Conservation (phyloP, 2,113 vertebrate genomes). For the Synodontis membranacea region DNA sequence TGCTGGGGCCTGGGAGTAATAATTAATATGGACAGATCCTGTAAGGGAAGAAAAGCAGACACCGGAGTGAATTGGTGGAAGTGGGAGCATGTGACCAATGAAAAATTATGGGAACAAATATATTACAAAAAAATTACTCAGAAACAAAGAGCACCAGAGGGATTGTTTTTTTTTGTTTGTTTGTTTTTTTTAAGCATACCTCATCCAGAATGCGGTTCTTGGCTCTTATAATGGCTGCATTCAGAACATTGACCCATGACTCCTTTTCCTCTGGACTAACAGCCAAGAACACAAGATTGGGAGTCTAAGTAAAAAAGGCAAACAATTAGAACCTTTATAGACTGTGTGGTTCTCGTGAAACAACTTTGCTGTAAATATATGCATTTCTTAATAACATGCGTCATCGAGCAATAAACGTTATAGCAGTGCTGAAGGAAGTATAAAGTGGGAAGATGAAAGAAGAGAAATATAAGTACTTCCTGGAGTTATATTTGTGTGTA, state of each 20-base stretch:
- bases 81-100: conserved; percentile 25
- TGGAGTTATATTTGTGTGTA: not conserved
- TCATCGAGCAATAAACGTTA: not conserved
- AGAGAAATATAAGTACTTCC: not conserved
- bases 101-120: conserved; percentile 25
- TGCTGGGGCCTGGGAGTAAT: not conserved
- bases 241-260: conserved; percentile 89
- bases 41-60: conserved; percentile 5
- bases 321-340: not conserved
- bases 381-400: not conserved
- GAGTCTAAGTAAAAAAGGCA: conserved; percentile 72
- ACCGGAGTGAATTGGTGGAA: conserved; percentile 19
- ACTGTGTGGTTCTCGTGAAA: not conserved
- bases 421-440: not conserved
- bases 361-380: not conserved
- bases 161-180: too few relatives aligned
- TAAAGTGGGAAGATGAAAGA: not conserved
- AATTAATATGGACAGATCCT: conserved; percentile 11
- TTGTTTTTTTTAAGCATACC: conserved; percentile 70
- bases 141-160: conserved; percentile 5
- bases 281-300: conserved; percentile 91
- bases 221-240: conserved; percentile 83
- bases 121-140: conserved; percentile 19
- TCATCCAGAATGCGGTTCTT: conserved; percentile 91
- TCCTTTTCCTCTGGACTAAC: conserved; percentile 98